Percentiles rank a stretch among this genome's conserved stretches.
These are phyloP conservation scores for Drosophila sproati DNA, from an alignment of 1,140 invertebrate species.

Conservation along the genomic window DNA sequence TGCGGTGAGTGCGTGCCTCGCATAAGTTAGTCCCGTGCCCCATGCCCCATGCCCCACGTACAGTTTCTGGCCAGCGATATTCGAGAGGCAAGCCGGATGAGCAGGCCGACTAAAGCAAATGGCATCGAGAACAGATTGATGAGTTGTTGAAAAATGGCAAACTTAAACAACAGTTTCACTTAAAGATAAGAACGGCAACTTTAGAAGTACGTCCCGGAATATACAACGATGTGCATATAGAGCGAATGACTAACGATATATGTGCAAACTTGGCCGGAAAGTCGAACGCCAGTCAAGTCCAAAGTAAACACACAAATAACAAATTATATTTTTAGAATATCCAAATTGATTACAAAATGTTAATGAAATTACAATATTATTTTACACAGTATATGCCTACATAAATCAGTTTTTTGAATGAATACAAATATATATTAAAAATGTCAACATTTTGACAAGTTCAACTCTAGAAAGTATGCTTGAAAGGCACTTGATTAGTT, in stretches of 20 bases:
- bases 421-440: too few species aligned
- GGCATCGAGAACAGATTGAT: slow-evolving; percentile 75
- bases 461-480: too few species aligned
- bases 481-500: too few species aligned
- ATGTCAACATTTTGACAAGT: too few species aligned
- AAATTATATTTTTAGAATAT: neutral
- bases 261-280: slow-evolving; percentile 1
- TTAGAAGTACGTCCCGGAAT: slow-evolving; percentile 45
- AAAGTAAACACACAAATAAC: slow-evolving; percentile 14
- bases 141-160: slow-evolving; percentile 83
- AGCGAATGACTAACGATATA: slow-evolving; percentile 44
- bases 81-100: slow-evolving; percentile 39
- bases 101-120: slow-evolving; percentile 57
- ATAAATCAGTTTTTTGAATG: too few species aligned
- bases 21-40: slow-evolving; percentile 63
- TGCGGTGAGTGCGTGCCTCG: slow-evolving; percentile 80
- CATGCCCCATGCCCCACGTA: neutral
- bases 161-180: slow-evolving; percentile 68
- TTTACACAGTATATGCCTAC: too few species aligned
- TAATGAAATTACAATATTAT: too few species aligned
- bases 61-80: slow-evolving; percentile 14
- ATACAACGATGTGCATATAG: slow-evolving; percentile 40
- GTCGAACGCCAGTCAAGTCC: neutral
- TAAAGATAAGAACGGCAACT: slow-evolving; percentile 21
- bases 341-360: too few species aligned